Percentiles rank a stretch among this genome's conserved stretches.
Conservation (phyloP, 2,888 invertebrate species). For the Sthenelais limicola region DNA sequence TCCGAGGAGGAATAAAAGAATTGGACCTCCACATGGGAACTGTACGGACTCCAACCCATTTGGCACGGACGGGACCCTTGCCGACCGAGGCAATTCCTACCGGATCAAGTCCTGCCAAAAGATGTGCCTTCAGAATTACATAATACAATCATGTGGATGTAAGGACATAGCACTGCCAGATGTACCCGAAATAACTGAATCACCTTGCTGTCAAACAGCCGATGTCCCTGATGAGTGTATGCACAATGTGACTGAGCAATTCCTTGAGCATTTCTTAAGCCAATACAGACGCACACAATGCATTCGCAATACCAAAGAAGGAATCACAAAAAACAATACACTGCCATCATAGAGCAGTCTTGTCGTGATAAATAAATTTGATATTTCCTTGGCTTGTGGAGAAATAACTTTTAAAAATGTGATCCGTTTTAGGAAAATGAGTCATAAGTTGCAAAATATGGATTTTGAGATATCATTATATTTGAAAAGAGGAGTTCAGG, state of each 20-base stretch:
- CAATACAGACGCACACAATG: conserved; percentile 47
- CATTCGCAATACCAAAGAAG: conserved; percentile 41
- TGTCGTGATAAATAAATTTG: too few species aligned
- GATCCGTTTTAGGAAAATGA: too few species aligned
- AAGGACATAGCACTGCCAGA: conserved; percentile 47
- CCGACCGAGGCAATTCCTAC: conserved; percentile 38
- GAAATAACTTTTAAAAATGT: too few species aligned
- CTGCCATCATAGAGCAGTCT: too few species aligned
- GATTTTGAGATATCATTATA: too few species aligned
- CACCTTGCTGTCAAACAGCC: conserved; percentile 44
- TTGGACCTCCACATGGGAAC: conserved; percentile 52
- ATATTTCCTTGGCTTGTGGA: too few species aligned
- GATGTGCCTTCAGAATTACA: conserved; percentile 51
- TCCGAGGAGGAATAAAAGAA: conserved; percentile 49
- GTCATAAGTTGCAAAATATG: too few species aligned
- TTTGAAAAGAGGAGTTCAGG: too few species aligned
- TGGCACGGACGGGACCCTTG: conserved; percentile 20
- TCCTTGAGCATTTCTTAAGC: conserved; percentile 42
- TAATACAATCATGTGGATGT: conserved; percentile 47
- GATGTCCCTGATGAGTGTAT: conserved; percentile 48
- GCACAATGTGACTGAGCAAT: conserved; percentile 45
- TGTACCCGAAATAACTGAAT: conserved; percentile 12
- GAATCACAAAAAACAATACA: conserved; percentile 48
- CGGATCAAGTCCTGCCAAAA: conserved; percentile 51
- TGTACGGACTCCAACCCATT: conserved; percentile 49